Percentiles rank a stretch among this genome's conserved stretches.
Evolutionary conservation across 2,113 vertebrate genomes (phyloP).

Genomic region (Pterocles orientalis): DNA sequence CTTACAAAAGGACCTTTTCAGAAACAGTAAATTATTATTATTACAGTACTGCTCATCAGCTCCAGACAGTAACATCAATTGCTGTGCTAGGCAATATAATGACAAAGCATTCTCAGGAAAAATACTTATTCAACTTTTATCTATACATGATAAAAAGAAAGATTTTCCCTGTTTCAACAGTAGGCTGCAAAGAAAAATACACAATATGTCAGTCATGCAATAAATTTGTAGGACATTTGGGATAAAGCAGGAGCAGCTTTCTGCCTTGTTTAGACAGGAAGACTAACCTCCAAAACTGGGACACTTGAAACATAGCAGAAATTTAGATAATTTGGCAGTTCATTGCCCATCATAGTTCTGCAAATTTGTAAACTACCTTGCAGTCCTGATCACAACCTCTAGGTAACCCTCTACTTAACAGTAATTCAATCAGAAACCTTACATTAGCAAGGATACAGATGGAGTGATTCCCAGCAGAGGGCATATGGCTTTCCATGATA

Average conservation of each 20-base stretch:
- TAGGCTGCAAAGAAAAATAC: neutral
- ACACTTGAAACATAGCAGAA: neutral
- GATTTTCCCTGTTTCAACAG: neutral
- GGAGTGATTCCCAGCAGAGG: neutral
- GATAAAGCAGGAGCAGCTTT: neutral
- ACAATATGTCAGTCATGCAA: neutral
- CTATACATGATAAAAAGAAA: neutral
- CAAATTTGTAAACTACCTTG: neutral
- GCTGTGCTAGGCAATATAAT: neutral
- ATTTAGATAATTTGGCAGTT: neutral
- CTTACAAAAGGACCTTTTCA: neutral
- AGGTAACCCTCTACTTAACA: neutral
- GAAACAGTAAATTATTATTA: neutral
- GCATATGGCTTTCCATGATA: accelerated
- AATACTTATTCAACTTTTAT: neutral
- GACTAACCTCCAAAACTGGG: neutral
- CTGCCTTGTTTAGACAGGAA: neutral
- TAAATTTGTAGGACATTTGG: neutral
- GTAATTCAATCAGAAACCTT: neutral
- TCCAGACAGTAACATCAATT: neutral
- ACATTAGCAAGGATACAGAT: neutral
- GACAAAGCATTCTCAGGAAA: neutral
- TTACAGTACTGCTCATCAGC: neutral
- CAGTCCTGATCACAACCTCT: neutral
- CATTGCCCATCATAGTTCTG: neutral